A percentile compares a stretch with the other conserved stretches of the same genome.
These are phyloP conservation scores for Eupithecia exiguata DNA, from an alignment of 2,888 invertebrate species.

Conservation along the genomic window DNA sequence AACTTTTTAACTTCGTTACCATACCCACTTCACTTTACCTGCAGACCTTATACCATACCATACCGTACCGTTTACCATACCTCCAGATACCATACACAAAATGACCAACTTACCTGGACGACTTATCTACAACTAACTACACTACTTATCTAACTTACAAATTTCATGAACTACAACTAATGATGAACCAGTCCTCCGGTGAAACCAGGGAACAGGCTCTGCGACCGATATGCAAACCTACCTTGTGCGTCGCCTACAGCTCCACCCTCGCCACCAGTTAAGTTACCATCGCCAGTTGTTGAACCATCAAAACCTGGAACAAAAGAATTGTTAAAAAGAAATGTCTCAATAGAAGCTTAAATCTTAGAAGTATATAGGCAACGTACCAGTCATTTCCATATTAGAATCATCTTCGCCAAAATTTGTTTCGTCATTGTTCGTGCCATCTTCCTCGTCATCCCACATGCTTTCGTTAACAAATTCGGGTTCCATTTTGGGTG, in stretches of 20 bases:
- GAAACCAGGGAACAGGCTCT: conserved; percentile 26
- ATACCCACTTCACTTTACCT: not conserved
- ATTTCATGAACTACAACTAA: conserved; percentile 72
- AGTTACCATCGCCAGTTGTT: conserved; percentile 79
- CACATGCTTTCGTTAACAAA: conserved; percentile 85
- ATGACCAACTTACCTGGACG: conserved; percentile 24
- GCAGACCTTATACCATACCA: conserved; percentile 11
- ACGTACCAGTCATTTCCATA: conserved; percentile 85
- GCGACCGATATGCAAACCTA: conserved; percentile 68
- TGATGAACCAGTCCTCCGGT: conserved; percentile 42
- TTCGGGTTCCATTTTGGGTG: conserved; percentile 87
- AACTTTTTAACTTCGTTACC: too few relatives aligned
- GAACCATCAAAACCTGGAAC: conserved; percentile 79
- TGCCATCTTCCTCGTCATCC: conserved; percentile 85
- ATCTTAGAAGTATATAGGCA: too few relatives aligned
- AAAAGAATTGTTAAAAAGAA: too few relatives aligned
- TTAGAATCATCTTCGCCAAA: conserved; percentile 87
- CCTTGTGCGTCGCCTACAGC: conserved; percentile 84
- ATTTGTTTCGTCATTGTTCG: conserved; percentile 85
- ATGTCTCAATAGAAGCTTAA: too few relatives aligned
- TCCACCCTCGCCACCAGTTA: conserved; percentile 80
- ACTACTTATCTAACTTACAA: conserved; percentile 64
- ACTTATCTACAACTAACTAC: conserved; percentile 19
- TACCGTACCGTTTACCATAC: conserved; percentile 1
- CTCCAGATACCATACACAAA: conserved; percentile 10